These are phyloP conservation scores for Acanthococcus lagerstroemiae DNA, from an alignment of 2,888 invertebrate genomes.

Conservation along the genomic window DNA sequence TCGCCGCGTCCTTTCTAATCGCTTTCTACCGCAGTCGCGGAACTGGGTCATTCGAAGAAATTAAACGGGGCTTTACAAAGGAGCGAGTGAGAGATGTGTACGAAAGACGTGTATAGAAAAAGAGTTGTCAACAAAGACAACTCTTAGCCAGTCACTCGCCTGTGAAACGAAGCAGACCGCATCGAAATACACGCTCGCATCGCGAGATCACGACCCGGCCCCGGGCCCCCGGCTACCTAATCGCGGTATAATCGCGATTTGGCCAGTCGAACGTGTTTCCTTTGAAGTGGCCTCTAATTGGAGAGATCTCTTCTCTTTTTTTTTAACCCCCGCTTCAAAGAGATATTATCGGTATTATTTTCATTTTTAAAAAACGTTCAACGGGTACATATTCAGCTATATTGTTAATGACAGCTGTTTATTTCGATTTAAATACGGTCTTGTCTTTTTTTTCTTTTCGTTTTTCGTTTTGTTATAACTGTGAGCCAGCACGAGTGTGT, in stretches of 20 bases:
- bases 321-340: neutral
- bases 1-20: neutral
- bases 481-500: no score
- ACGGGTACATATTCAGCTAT: neutral
- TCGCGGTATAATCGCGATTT: no score
- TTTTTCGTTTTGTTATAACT: no score
- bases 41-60: neutral
- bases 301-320: neutral
- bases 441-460: no score
- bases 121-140: neutral
- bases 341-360: neutral
- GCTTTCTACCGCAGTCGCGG: neutral
- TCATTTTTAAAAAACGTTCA: neutral
- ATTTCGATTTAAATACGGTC: constrained; percentile 22
- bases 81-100: no score
- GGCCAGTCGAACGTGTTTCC: no score
- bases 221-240: no score
- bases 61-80: no score
- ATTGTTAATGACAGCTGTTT: constrained; percentile 31
- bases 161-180: neutral
- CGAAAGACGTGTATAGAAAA: neutral
- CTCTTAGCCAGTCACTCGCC: neutral
- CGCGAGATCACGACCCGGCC: neutral
- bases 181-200: neutral
- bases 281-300: neutral